phyloP scores from a whole-genome alignment of 1,140 invertebrate genomes.

The Uloborus diversus region DNA sequence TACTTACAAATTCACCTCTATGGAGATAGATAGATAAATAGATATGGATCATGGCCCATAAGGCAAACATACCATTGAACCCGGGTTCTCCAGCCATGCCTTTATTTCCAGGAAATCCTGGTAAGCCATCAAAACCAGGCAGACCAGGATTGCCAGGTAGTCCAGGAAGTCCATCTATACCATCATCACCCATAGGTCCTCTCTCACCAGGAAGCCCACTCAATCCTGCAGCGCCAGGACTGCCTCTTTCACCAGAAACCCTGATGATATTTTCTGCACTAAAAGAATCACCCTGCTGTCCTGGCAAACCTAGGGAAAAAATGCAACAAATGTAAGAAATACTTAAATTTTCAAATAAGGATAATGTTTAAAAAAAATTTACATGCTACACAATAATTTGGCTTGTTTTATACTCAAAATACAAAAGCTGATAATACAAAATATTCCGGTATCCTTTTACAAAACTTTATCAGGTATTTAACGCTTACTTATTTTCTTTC shows the following conservation, averaged over 20 bases:
- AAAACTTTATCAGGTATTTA: too few species aligned
- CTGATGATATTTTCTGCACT: slow-evolving; percentile 39
- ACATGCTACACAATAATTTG: too few species aligned
- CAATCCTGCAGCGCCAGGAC: slow-evolving; percentile 56
- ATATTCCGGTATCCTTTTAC: too few species aligned
- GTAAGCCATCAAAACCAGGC: slow-evolving; percentile 56
- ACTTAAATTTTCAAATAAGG: not conserved
- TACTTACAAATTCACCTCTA: too few species aligned
- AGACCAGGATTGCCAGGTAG: slow-evolving; percentile 44
- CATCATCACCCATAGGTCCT: slow-evolving; percentile 56
- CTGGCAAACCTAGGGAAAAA: slow-evolving; percentile 12
- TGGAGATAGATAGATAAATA: too few species aligned
- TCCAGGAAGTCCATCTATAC: slow-evolving; percentile 42
- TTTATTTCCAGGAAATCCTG: slow-evolving; percentile 59
- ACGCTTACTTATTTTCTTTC: too few species aligned
- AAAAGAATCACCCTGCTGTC: slow-evolving; percentile 67
- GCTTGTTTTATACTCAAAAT: too few species aligned
- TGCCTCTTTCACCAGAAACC: slow-evolving; percentile 53
- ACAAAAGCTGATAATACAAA: too few species aligned
- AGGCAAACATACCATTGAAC: slow-evolving; percentile 56
- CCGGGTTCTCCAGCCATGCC: slow-evolving; percentile 61
- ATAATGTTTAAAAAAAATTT: too few species aligned
- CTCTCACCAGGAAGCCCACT: slow-evolving; percentile 59
- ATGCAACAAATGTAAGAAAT: not conserved
- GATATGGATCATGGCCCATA: too few species aligned